Base-by-base conservation (phyloP, 2,888 invertebrate species). In the Mesoligia furuncula region DNA sequence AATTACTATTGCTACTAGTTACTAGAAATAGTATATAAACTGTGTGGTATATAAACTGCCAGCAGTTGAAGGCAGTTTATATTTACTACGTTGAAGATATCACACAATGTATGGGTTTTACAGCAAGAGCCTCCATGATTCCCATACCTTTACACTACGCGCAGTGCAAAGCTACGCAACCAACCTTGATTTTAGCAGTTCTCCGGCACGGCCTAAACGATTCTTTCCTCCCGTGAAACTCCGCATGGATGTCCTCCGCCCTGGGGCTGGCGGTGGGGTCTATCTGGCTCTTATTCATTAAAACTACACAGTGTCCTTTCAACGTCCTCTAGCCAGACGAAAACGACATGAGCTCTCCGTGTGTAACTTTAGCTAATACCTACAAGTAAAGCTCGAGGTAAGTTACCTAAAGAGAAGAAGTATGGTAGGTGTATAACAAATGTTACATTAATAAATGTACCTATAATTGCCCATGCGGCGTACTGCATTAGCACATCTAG, bases 401-500 rank as follows among this genome's bases (percentile, higher is more conserved):
- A 8, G 51, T 75, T 59, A 11, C 59, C 20, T 59, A 39, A 54
- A 70, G 57, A 70, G 36, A 68, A 78, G 76, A 71, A 24, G 42
- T 57, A 77, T 75, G 54, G 66, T 31, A 67, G 20, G 8, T 45
- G 13, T 24, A 82, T 61, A 79, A 61, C 17, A 64, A 57, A 57
- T 27, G 73, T 36, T 59, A 67, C 57, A 71, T 69, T 69, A 51
- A 85, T 81, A 80, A 78, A 83, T 80, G 71, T 75, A 75, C 54
- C 59, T 76, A 76, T 84, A 79, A 75, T 84, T 84, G 81, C 84
- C 86, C 77, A 85, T 81, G 80, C 87, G 61, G 78, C 57, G 74
- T 70, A 27, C 80, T 72, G 75, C 79, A 84, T 85, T 80, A 86
- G 86, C 74, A 86, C 88, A 88, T 87, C 85, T 83, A 85, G 88